Evolutionary conservation across 2,797 vertebrate species (phyloP).

Genomic region (Hephaestus fuliginosus): DNA sequence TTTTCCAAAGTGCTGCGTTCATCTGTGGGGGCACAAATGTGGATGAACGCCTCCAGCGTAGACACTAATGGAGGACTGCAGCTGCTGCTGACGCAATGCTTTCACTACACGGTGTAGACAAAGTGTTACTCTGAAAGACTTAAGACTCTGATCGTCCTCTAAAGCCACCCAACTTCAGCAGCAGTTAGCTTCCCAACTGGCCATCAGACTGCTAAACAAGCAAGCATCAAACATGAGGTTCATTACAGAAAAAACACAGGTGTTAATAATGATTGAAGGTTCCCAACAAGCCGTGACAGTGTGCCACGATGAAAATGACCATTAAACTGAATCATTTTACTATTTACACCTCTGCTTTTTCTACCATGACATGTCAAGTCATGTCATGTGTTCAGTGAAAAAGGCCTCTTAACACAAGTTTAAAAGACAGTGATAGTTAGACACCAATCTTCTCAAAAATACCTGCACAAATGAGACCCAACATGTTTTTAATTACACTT

Average conservation of each 20-base stretch:
- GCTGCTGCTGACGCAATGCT: constrained; percentile 2
- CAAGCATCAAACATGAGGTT: not conserved
- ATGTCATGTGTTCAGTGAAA: too few relatives aligned
- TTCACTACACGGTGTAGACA: not conserved
- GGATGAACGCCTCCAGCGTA: constrained; percentile 11
- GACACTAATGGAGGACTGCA: constrained; percentile 4
- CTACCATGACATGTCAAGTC: not conserved
- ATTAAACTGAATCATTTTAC: not conserved
- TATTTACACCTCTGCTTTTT: not conserved
- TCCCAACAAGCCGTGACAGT: too few relatives aligned
- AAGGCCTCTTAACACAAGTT: not conserved
- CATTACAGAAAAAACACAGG: not conserved
- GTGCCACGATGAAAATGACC: not conserved
- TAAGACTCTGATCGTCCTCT: not conserved
- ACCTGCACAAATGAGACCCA: not conserved
- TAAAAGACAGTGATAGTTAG: not conserved
- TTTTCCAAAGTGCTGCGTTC: constrained; percentile 9
- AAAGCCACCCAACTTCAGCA: not conserved
- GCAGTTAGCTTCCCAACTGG: not conserved
- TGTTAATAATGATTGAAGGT: not conserved
- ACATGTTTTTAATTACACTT: not conserved
- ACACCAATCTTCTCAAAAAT: not conserved
- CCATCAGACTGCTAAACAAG: not conserved
- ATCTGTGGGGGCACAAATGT: not conserved
- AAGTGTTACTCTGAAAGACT: not conserved